These are phyloP conservation scores for Trachelus tabidus DNA, from an alignment of 2,888 invertebrate genomes.

Conservation along the genomic window DNA sequence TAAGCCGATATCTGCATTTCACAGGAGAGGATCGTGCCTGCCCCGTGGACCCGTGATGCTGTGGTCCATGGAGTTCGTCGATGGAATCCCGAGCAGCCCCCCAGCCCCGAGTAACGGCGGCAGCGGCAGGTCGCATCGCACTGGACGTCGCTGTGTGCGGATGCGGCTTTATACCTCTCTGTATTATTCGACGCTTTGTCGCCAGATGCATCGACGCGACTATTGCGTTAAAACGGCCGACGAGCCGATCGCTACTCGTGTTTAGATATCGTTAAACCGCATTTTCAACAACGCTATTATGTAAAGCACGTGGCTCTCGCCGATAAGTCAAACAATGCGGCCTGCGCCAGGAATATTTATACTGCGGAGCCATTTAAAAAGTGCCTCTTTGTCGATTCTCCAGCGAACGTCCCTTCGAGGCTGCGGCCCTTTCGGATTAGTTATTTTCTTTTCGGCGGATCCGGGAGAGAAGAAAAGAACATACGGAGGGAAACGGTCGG, in stretches of 20 bases:
- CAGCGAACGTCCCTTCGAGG: not conserved
- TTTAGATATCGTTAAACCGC: slow-evolving; percentile 63
- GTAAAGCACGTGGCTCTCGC: slow-evolving; percentile 58
- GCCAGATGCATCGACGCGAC: slow-evolving; percentile 22
- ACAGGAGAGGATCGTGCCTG: not conserved
- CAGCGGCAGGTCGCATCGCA: slow-evolving; percentile 8
- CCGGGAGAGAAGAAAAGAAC: too few species aligned
- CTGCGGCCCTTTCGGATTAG: not conserved
- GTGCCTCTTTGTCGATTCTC: not conserved
- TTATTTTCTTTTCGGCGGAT: not conserved
- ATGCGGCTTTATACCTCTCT: slow-evolving; percentile 20
- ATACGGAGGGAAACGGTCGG: not conserved
- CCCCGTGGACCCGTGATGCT: not conserved
- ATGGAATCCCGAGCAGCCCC: not conserved
- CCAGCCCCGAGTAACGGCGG: not conserved
- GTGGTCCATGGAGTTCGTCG: not conserved
- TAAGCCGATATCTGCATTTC: slow-evolving; percentile 53
- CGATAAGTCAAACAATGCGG: slow-evolving; percentile 62
- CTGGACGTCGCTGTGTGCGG: not conserved
- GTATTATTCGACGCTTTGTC: slow-evolving; percentile 27
- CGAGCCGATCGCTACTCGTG: slow-evolving; percentile 52
- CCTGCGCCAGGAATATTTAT: not conserved
- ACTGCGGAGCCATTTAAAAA: not conserved
- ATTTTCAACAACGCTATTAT: slow-evolving; percentile 63
- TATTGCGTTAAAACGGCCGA: slow-evolving; percentile 23